Percentiles rank a stretch among this genome's conserved stretches.
Evolutionary conservation across 2,113 vertebrate genomes (phyloP).

Genomic region (Chloroceryle aenea): DNA sequence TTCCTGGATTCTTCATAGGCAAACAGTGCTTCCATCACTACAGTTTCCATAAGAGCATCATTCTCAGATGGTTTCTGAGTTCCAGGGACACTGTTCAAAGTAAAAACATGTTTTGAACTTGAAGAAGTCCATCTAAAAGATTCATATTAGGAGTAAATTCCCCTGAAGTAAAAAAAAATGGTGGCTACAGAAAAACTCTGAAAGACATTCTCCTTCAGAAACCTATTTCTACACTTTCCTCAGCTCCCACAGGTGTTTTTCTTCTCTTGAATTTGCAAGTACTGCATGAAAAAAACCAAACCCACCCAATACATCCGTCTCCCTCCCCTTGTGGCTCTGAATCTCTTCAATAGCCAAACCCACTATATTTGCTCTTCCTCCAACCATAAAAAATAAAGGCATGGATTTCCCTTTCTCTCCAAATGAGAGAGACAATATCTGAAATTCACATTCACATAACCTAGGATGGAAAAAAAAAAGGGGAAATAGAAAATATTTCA

Average conservation of each 20-base stretch:
- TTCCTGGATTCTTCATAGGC: slow-evolving; percentile 34
- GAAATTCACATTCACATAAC: background rate
- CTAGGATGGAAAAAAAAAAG: background rate
- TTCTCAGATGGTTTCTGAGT: slow-evolving; percentile 16
- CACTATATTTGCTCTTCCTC: background rate
- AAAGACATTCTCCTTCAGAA: background rate
- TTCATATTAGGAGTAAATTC: background rate
- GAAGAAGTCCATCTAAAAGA: background rate
- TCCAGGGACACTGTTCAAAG: slow-evolving; percentile 50
- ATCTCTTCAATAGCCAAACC: background rate
- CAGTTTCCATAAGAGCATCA: background rate
- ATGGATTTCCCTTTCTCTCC: background rate
- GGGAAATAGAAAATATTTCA: background rate
- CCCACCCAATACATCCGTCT: background rate
- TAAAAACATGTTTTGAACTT: background rate
- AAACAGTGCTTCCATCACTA: background rate
- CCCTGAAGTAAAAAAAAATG: background rate
- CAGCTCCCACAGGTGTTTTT: background rate
- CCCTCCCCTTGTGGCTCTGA: background rate
- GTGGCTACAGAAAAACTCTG: background rate
- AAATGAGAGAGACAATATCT: background rate
- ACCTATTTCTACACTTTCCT: background rate
- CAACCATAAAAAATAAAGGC: background rate
- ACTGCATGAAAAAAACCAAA: background rate
- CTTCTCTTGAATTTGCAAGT: background rate